Evolutionary conservation across 2,888 invertebrate genomes (phyloP).

Genomic region (Leptopilina drosophilae): DNA sequence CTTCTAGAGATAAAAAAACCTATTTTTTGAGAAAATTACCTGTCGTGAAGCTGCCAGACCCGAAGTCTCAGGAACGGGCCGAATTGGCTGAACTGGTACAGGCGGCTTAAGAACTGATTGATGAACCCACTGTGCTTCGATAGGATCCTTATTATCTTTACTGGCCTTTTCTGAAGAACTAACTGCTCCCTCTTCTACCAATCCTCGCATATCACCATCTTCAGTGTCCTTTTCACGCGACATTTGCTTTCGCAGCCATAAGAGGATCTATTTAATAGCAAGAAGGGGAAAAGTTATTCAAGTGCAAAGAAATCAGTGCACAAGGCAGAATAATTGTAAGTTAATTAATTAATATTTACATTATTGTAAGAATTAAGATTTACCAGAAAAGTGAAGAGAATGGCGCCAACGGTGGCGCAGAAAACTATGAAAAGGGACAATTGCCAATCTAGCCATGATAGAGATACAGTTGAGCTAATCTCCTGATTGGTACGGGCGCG

Average conservation of each 20-base stretch:
- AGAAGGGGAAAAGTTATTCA: background rate
- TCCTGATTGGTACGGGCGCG: constrained; percentile 71
- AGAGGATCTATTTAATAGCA: constrained; percentile 66
- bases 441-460: constrained; percentile 75
- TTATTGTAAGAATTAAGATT: constrained; percentile 40
- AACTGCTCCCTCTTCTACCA: constrained; percentile 73
- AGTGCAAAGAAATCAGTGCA: background rate
- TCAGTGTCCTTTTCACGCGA: constrained; percentile 76
- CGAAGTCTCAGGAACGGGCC: constrained; percentile 54
- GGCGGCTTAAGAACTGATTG: constrained; percentile 65
- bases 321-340: background rate
- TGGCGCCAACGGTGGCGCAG: constrained; percentile 73
- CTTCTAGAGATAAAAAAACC: too few relatives aligned
- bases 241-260: constrained; percentile 77
- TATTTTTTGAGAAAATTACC: constrained; percentile 52
- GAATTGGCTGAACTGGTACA: constrained; percentile 75
- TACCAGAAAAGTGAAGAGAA: constrained; percentile 75
- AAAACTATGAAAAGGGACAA: constrained; percentile 72
- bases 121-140: constrained; percentile 73
- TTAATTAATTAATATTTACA: too few relatives aligned
- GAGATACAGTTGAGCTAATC: constrained; percentile 68
- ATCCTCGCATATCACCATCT: constrained; percentile 74
- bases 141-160: constrained; percentile 66
- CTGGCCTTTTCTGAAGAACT: constrained; percentile 62
- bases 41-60: constrained; percentile 64